Conservation (phyloP, 1,140 invertebrate species). For the Trichonephila inaurata region DNA sequence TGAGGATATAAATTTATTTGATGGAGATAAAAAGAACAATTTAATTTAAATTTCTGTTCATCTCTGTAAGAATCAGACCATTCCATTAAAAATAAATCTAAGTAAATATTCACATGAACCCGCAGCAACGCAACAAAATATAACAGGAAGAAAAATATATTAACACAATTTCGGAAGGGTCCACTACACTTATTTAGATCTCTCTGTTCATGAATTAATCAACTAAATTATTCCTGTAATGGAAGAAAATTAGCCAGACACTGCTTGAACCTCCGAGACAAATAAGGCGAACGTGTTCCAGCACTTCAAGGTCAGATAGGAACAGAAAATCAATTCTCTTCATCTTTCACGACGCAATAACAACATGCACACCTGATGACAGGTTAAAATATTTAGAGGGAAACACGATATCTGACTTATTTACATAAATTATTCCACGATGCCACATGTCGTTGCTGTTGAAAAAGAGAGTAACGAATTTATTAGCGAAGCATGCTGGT, state of each 20-base stretch:
- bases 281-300: slow-evolving; percentile 28
- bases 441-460: background rate
- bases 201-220: background rate
- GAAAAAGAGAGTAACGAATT: no score
- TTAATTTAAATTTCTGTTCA: no score
- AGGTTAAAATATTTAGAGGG: background rate
- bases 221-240: background rate
- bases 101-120: no score
- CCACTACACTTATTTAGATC: no score
- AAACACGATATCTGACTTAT: slow-evolving; percentile 3
- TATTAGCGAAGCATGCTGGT: no score
- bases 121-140: no score
- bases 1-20: no score
- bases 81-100: no score
- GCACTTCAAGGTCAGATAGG: background rate
- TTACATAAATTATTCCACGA: slow-evolving; percentile 31
- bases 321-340: slow-evolving; percentile 24
- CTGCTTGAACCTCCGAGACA: background rate
- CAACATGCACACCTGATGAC: background rate
- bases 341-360: background rate
- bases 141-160: no score
- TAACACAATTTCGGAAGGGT: no score
- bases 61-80: no score
- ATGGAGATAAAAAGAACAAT: no score
- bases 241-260: slow-evolving; percentile 25